A percentile compares a stretch with the other conserved stretches of the same genome.
phyloP scores from a whole-genome alignment of 2,888 invertebrate species.

The Prosapia bicincta region DNA sequence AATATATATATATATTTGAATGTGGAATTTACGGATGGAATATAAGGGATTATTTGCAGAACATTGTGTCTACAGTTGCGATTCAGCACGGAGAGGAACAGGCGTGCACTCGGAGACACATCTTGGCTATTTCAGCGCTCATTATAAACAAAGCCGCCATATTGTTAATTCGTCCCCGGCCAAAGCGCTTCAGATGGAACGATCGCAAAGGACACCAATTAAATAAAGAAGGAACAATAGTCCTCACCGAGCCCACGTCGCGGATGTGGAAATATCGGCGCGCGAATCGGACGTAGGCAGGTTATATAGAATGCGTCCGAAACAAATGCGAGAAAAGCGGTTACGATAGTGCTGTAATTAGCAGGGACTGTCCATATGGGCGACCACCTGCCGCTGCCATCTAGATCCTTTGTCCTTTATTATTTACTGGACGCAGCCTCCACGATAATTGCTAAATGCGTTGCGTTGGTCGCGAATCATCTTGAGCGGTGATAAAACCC shows the following conservation, averaged over 20 bases:
- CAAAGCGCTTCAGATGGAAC: background rate
- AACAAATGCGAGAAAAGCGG: background rate
- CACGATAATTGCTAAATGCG: background rate
- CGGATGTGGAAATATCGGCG: background rate
- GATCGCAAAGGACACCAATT: background rate
- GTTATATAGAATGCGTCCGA: background rate
- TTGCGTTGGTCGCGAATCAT: too few relatives aligned
- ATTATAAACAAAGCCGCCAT: background rate
- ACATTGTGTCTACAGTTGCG: too few relatives aligned
- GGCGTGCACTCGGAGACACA: too few relatives aligned
- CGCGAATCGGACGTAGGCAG: background rate
- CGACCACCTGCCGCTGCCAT: background rate
- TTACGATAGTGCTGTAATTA: background rate
- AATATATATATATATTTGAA: too few relatives aligned
- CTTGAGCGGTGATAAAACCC: too few relatives aligned
- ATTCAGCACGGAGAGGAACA: too few relatives aligned
- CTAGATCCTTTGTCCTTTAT: background rate
- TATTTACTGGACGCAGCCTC: background rate
- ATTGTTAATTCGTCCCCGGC: background rate
- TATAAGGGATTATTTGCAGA: too few relatives aligned
- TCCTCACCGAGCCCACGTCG: background rate
- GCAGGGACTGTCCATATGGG: background rate
- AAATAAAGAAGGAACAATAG: background rate
- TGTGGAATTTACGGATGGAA: too few relatives aligned
- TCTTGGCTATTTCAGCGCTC: too few relatives aligned